A percentile compares a stretch with the other conserved stretches of the same genome.
These are phyloP conservation scores for Hyla sarda DNA, from an alignment of 2,113 vertebrate genomes.

Conservation along the genomic window DNA sequence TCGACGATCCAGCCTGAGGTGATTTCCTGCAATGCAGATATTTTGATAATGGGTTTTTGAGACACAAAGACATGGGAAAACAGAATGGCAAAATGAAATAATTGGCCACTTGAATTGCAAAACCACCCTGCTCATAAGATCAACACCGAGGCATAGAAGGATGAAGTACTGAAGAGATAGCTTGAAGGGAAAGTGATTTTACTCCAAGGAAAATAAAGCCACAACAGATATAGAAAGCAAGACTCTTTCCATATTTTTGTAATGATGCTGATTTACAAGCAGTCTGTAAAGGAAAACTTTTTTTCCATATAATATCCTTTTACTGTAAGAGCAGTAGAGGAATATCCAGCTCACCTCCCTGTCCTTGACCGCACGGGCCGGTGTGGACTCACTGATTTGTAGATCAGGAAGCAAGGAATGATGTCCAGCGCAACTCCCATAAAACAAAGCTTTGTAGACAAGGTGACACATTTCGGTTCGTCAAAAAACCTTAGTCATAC, in stretches of 20 bases:
- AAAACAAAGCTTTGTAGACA: no score
- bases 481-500: no score
- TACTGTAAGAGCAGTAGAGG: no score
- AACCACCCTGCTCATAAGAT: slow-evolving; percentile 9
- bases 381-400: no score
- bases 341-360: no score
- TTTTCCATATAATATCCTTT: background rate
- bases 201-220: background rate
- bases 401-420: no score
- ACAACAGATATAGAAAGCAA: background rate
- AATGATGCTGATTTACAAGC: slow-evolving; percentile 1
- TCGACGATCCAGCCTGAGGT: slow-evolving; percentile 40
- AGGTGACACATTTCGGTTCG: no score
- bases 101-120: slow-evolving; percentile 56
- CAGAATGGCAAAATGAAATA: slow-evolving; percentile 54
- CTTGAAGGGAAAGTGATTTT: slow-evolving; percentile 30
- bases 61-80: slow-evolving; percentile 48
- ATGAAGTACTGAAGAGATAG: slow-evolving; percentile 23
- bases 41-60: slow-evolving; percentile 57
- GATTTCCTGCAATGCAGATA: slow-evolving; percentile 58
- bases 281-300: background rate
- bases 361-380: no score
- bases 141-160: slow-evolving; percentile 27
- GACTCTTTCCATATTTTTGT: background rate
- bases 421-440: no score